These are phyloP conservation scores for Parelbella ahira DNA, from an alignment of 2,888 invertebrate species.

Conservation along the genomic window DNA sequence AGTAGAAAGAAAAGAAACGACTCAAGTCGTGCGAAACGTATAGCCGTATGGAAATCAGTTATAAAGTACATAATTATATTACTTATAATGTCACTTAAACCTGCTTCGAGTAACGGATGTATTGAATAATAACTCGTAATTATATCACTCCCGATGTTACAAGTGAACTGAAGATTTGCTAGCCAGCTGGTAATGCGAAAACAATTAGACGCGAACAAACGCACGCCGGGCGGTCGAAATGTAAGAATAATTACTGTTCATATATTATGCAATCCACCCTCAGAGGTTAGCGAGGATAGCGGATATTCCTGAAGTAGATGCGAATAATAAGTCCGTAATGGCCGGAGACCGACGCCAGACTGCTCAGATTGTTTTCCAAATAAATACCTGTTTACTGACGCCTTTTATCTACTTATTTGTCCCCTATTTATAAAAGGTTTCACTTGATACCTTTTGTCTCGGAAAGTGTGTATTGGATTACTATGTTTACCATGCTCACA, in stretches of 20 bases:
- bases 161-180: neutral
- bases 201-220: slow-evolving; percentile 45
- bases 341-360: slow-evolving; percentile 21
- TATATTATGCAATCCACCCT: slow-evolving; percentile 64
- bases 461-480: slow-evolving; percentile 1
- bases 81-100: too few relatives aligned
- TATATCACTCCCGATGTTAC: too few relatives aligned
- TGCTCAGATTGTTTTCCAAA: slow-evolving; percentile 22
- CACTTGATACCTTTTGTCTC: slow-evolving; percentile 5
- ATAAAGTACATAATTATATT: too few relatives aligned
- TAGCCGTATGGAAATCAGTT: too few relatives aligned
- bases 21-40: too few relatives aligned
- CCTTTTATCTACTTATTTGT: slow-evolving; percentile 4
- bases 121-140: too few relatives aligned
- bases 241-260: slow-evolving; percentile 66
- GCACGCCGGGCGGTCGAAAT: slow-evolving; percentile 44
- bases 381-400: slow-evolving; percentile 21
- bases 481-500: too few relatives aligned
- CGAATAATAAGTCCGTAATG: slow-evolving; percentile 42
- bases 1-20: too few relatives aligned
- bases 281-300: slow-evolving; percentile 42
- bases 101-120: too few relatives aligned
- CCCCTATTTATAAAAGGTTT: slow-evolving; percentile 8
- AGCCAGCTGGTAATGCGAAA: slow-evolving; percentile 48
- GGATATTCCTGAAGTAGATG: slow-evolving; percentile 52